Base-by-base conservation (phyloP, 2,888 invertebrate species). In the Melanostoma scalare region DNA sequence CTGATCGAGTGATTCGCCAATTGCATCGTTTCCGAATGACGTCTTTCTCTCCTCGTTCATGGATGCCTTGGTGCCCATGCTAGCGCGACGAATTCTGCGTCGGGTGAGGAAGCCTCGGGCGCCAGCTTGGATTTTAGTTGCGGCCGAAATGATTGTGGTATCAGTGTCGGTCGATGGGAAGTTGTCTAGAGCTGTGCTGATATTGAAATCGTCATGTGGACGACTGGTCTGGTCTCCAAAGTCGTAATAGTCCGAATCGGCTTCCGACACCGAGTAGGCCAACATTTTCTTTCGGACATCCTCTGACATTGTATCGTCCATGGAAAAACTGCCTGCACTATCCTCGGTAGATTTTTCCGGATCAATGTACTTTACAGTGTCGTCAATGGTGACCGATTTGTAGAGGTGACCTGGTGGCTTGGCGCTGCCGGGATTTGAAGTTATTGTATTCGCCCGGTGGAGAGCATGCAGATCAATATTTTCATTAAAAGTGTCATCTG, bases 121-220 rank as follows among this genome's bases (percentile, higher is more conserved):
- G 30, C 89, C 90, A 3, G 90, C 90, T 86, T 91, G 90, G 31
- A 91, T 90, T 85, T 90, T 91, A 0, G 90, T 90, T 9, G 88
- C 89, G 2, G 90, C 90, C 4, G 90, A 90, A 2, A 90, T 87
- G 77, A 90, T 89, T 0, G 91, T 90, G 0, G 91, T 90, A 82
- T 91, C 91, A 0, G 90, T 90, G 82, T 90, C 91, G 2, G 90
- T 89, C 4, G 91, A 90, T 10, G 89, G 88, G 3, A 88, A 88
- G 52, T 87, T 86, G 5, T 85, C 87, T 68, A 91, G 81, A 0
- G 89, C 90, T 2, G 91, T 91, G 50, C 88, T 88, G 31, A 91
- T 86, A 56, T 89, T 88, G 40, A 88, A 89, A 69, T 91, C 90
- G 75, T 89, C 88, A 20, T 80, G 85, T 1, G 80, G 86, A 2